A percentile compares a stretch with the other conserved stretches of the same genome.
phyloP scores from a whole-genome alignment of 2,113 vertebrate genomes.

The Ahaetulla prasina region DNA sequence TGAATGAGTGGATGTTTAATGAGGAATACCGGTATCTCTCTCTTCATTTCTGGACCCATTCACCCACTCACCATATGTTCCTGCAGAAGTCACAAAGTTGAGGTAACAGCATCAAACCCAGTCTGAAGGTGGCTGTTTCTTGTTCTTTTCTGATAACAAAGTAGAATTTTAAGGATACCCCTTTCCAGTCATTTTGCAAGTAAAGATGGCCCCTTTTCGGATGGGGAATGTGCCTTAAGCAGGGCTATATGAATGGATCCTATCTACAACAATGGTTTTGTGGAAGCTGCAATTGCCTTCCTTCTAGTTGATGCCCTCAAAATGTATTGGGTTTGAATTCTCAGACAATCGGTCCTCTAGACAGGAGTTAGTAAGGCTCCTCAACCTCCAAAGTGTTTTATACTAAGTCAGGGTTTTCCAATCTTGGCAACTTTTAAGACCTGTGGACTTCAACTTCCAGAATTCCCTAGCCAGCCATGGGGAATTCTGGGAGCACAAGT shows the following conservation, averaged over 20 bases:
- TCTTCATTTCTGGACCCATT: neutral
- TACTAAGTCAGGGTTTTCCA: neutral
- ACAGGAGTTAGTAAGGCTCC: neutral
- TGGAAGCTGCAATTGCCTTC: neutral
- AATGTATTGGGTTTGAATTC: neutral
- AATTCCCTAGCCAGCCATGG: neutral
- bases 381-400: neutral
- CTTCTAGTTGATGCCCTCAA: neutral
- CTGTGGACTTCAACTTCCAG: neutral
- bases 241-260: neutral
- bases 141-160: neutral
- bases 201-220: neutral
- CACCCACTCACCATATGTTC: neutral
- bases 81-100: neutral
- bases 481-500: neutral
- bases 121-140: neutral
- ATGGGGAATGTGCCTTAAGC: neutral
- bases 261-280: neutral
- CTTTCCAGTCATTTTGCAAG: neutral
- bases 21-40: neutral
- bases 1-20: neutral
- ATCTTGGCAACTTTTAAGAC: neutral
- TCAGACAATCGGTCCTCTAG: neutral
- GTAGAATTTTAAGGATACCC: neutral
- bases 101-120: neutral